phyloP scores from a whole-genome alignment of 2,797 vertebrate species.

The Netta rufina region DNA sequence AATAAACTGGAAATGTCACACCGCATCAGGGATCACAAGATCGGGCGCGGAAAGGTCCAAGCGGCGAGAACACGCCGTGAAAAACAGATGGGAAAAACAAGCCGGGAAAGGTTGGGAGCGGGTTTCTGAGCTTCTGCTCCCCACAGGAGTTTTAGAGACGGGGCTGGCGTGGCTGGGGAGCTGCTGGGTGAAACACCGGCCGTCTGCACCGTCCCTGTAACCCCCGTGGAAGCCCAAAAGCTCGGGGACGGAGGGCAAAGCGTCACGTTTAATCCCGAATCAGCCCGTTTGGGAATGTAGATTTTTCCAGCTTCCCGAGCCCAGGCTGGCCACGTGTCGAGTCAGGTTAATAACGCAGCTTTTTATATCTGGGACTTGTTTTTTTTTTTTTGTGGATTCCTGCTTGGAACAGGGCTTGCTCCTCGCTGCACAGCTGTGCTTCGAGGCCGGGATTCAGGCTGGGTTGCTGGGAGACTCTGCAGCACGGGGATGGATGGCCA shows the following conservation, averaged over 20 bases:
- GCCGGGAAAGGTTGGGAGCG: conserved; percentile 25
- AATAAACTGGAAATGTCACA: conserved; percentile 64
- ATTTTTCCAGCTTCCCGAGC: background rate
- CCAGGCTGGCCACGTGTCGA: background rate
- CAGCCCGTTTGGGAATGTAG: background rate
- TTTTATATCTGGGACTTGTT: background rate
- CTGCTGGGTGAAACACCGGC: background rate
- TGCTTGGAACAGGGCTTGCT: background rate
- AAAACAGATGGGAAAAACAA: conserved; percentile 69
- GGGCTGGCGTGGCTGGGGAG: conserved; percentile 11
- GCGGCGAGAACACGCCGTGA: conserved; percentile 59
- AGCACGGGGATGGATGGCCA: background rate
- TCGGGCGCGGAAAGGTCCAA: conserved; percentile 55
- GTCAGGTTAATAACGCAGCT: background rate
- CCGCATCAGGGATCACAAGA: conserved; percentile 68
- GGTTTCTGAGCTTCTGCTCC: conserved; percentile 43
- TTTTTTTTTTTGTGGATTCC: background rate
- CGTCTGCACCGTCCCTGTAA: background rate
- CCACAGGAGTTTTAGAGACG: background rate
- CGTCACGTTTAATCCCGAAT: background rate
- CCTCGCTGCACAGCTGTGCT: background rate
- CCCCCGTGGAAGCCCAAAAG: background rate
- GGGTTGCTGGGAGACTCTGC: background rate
- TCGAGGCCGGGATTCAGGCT: background rate
- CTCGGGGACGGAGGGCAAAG: background rate